Conservation (phyloP, 2,113 vertebrate species). For the Melanocharis versteri region DNA sequence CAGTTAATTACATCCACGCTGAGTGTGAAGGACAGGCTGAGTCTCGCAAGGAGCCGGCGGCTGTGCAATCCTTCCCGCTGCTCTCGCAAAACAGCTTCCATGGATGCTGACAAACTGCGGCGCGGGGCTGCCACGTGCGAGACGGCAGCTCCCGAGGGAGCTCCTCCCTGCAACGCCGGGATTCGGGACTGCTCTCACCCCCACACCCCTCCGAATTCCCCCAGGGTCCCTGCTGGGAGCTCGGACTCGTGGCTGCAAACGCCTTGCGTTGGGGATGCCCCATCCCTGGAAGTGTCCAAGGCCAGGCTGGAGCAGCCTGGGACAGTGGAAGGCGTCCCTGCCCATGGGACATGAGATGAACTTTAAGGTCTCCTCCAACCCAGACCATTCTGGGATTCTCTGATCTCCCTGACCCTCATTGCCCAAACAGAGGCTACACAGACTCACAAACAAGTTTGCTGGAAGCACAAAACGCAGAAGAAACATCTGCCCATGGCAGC, state of each 20-base stretch:
- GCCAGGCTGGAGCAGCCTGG: background rate
- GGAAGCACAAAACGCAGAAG: background rate
- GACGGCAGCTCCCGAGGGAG: background rate
- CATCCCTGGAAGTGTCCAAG: background rate
- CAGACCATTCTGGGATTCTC: background rate
- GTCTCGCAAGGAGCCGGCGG: slow-evolving; percentile 61
- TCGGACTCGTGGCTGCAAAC: accelerated
- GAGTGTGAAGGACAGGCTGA: slow-evolving; percentile 75
- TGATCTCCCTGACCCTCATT: background rate
- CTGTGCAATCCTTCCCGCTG: slow-evolving; percentile 44
- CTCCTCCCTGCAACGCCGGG: accelerated
- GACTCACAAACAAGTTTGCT: background rate
- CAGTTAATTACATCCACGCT: slow-evolving; percentile 74
- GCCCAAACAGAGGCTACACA: background rate
- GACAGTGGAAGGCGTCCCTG: background rate
- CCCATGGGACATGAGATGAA: background rate
- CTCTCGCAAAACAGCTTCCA: slow-evolving; percentile 24
- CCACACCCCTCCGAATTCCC: accelerated
- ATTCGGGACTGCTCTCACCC: background rate
- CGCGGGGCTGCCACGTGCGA: background rate
- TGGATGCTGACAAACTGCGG: background rate
- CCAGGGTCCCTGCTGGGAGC: background rate
- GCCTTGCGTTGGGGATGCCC: background rate
- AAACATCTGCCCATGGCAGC: accelerated
- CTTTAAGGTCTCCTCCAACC: background rate